Conservation (phyloP, 1,140 invertebrate species). For the Drosophila punjabiensis region DNA sequence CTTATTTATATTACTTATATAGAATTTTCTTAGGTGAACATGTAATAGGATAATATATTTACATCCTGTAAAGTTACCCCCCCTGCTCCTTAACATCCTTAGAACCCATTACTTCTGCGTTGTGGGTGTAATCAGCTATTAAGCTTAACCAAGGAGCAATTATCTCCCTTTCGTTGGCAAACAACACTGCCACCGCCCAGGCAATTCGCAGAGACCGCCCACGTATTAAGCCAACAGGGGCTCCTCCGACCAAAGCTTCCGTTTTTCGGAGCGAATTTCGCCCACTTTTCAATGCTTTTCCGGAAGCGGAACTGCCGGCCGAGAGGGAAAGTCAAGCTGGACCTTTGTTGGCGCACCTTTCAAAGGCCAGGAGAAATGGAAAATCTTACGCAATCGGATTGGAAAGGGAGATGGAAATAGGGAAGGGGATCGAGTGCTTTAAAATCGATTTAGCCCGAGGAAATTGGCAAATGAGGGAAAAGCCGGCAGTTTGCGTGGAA, state of each 20-base stretch:
- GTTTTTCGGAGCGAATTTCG: not conserved
- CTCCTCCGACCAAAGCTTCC: constrained; percentile 3
- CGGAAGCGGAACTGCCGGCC: constrained; percentile 32
- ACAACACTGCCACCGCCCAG: constrained; percentile 19
- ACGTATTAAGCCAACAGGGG: constrained; percentile 9
- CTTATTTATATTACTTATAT: not conserved
- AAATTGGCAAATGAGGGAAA: constrained; percentile 19
- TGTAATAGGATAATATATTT: not conserved
- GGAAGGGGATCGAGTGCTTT: not conserved
- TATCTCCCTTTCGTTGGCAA: constrained; percentile 13
- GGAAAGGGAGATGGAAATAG: not conserved
- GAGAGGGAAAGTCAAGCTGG: constrained; percentile 9
- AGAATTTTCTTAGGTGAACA: not conserved
- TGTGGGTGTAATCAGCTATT: constrained; percentile 4
- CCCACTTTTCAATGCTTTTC: constrained; percentile 10
- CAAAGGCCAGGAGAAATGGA: not conserved
- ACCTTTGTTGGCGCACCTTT: constrained; percentile 12
- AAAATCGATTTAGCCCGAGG: constrained; percentile 22
- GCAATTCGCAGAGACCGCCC: constrained; percentile 17
- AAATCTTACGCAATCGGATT: constrained; percentile 9
- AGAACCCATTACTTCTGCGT: not conserved
- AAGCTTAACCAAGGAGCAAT: constrained; percentile 15
- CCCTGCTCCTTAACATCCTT: too few species aligned
- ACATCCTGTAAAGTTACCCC: not conserved
- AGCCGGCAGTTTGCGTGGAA: not conserved